A percentile compares a stretch with the other conserved stretches of the same genome.
These are phyloP conservation scores for Jaculus jaculus DNA, from an alignment of 2,113 vertebrate genomes.

Conservation along the genomic window DNA sequence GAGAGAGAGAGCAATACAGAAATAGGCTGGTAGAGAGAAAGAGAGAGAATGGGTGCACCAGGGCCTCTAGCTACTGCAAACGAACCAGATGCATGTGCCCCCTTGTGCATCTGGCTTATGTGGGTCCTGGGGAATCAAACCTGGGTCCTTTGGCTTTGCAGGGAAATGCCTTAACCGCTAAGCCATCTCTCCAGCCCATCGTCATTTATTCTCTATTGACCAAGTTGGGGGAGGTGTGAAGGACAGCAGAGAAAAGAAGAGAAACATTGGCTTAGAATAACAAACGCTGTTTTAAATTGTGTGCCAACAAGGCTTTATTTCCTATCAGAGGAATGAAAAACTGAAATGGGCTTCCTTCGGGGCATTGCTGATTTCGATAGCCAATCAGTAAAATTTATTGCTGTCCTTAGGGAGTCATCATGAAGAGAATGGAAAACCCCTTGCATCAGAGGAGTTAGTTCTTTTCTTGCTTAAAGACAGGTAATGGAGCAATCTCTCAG, in stretches of 20 bases:
- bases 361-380: not conserved
- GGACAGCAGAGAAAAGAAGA: too few species aligned
- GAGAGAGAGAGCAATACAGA: too few species aligned
- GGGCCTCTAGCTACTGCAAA: too few species aligned
- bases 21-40: too few species aligned
- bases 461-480: slow-evolving; percentile 43
- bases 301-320: slow-evolving; percentile 34
- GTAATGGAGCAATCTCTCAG: slow-evolving; percentile 2
- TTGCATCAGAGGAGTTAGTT: slow-evolving; percentile 45
- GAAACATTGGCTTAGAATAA: slow-evolving; percentile 1
- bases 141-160: too few species aligned
- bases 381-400: slow-evolving; percentile 64
- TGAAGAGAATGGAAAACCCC: slow-evolving; percentile 50
- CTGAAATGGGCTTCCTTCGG: slow-evolving; percentile 8
- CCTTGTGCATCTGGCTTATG: too few species aligned
- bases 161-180: too few species aligned
- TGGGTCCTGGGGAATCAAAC: too few species aligned
- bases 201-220: not conserved
- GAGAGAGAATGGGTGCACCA: too few species aligned
- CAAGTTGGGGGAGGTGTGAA: too few species aligned
- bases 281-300: slow-evolving; percentile 25
- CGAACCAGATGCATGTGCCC: too few species aligned
- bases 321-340: slow-evolving; percentile 16
- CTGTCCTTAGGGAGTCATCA: slow-evolving; percentile 38
- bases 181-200: too few species aligned